A percentile compares a stretch with the other conserved stretches of the same genome.
Evolutionary conservation across 2,888 invertebrate species (phyloP).

Genomic region (Hyles lineata): DNA sequence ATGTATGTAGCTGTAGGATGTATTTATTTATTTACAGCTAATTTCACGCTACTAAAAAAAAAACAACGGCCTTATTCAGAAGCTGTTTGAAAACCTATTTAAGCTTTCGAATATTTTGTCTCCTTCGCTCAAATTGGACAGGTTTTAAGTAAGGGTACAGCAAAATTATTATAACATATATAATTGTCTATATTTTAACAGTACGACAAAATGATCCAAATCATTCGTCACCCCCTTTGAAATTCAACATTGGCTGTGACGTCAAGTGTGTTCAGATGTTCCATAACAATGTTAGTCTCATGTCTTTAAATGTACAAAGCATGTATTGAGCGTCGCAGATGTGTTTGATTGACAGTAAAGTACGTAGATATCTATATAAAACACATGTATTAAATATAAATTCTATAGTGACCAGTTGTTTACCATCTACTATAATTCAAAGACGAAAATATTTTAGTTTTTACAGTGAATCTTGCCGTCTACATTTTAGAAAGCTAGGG

Average conservation of each 20-base stretch:
- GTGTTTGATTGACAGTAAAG: background rate
- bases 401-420: background rate
- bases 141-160: too few species aligned
- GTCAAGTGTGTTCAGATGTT: constrained; percentile 1
- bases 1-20: too few species aligned
- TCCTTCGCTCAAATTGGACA: too few species aligned
- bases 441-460: background rate
- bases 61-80: too few species aligned
- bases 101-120: too few species aligned
- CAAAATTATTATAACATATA: too few species aligned
- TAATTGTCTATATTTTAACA: too few species aligned
- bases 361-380: background rate
- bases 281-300: background rate
- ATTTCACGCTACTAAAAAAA: too few species aligned
- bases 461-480: background rate
- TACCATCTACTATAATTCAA: background rate
- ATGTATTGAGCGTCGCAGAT: background rate
- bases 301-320: background rate
- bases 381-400: background rate
- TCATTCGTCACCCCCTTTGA: background rate
- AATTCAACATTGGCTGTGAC: background rate
- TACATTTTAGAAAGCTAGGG: background rate
- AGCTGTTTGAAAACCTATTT: too few species aligned
- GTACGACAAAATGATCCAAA: background rate
- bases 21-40: too few species aligned